Evolutionary conservation across 2,113 vertebrate genomes (phyloP), one percentile per base, ranked within the genome.

Genomic region (Loxodonta africana): DNA sequence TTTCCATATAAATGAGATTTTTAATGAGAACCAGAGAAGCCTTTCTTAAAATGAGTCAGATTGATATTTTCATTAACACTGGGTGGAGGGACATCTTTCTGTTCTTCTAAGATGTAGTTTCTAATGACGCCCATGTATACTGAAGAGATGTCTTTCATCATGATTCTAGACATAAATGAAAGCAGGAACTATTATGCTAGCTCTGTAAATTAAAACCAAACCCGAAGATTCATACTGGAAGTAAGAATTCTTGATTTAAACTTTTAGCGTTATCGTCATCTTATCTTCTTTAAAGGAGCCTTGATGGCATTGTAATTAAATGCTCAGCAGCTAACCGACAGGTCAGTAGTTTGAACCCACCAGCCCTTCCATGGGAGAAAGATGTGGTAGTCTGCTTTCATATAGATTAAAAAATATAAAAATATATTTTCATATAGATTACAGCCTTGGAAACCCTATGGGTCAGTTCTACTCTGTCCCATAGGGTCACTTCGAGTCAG

Each of bases 1-100:
- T 48, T 95, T 93, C 26, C 37, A n/a, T 82, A 21, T 53, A 96
- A 87, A 41, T 97, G 81, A 93, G 44, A 71, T 74, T 93, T 92
- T 86, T 44, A 85, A 91, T 69, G 57, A 77, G 21, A 86, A 28
- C 26, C 37, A 81, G 37, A 85, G 74, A 83, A 92, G 48, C 0
- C 18, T 81, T 95, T 88, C 63, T 69, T 63, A 21, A 73, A 93
- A 92, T 88, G 33, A 92, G 14, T 78, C 82, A 95, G 33, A 46
- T 53, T 90, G 23, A 26, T 92, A 14, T 92, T 97, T 91, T 60
- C 83, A 1, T 57, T 83, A 83, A 87, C 30, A 46, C 20, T 73
- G 37, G 5, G 9, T 14, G 7, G 14, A 96, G 17, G n/a, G 14
- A 69, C 15, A 46, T 41, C 51, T 87, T 91, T 5, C 7, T 95